Base-by-base conservation (phyloP, 2,888 invertebrate species). In the Torymus auratus region DNA sequence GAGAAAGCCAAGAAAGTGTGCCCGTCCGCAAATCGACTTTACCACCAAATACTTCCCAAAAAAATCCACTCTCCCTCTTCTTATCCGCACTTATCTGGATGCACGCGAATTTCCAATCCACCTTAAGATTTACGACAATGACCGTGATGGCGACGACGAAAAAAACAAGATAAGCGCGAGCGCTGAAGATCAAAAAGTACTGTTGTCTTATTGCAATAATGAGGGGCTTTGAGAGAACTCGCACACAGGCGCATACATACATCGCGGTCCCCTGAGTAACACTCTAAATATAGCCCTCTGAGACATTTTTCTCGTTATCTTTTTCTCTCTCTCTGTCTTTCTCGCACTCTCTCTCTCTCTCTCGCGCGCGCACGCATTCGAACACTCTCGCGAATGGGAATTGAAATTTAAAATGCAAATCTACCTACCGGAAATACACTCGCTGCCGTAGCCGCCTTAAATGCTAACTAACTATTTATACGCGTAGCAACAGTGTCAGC, bases 391-490 rank as follows among this genome's bases (percentile, higher is more conserved):
- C 61, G 55, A 23, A 50, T 50, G 50, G 23, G 72, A 68, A 72
- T 58, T 72, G 72, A 50, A 58, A 80, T 80, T 80, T 76, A 28
- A 76, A 76, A 80, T 76, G 80, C 72, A 72, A 77, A 80, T 80
- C 55, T 14, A 15, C 17, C 58, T 28, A 68, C 72, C 76, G 76
- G 76, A 80, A 76, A 77, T 62, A 50, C 68, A 80, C 68, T 75
- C 64, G 70, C 41, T 41, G 41, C 3, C 23, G 15, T 28, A 11
- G 20, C 13, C 71, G 53, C 60, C 71, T 62, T 68, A 56, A 77
- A 68, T 55, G 75, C 71, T 67, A 65, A 69, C 70, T 55, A 13
- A 50, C 28, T 70, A 70, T 65, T 69, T 73, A 64, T 65, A 72
- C 68, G 23, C 67, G 41, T 71, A 72, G 71, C 76, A 68, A 68